Evolutionary conservation across 2,888 invertebrate genomes (phyloP).

Genomic region (Volucella zonaria): DNA sequence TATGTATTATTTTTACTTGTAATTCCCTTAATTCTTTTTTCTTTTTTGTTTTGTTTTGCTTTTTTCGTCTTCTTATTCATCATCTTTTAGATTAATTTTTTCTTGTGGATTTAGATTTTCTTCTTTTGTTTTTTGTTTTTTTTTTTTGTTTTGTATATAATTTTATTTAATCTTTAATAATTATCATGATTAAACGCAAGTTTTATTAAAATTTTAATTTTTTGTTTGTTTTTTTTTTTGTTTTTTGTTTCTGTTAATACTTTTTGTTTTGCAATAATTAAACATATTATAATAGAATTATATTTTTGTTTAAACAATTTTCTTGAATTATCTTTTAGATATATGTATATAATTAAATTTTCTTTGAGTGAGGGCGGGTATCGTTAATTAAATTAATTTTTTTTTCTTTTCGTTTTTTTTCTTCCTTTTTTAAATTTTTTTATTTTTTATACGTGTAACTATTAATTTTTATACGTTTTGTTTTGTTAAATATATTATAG

Average conservation of each 20-base stretch:
- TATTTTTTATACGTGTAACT: slow-evolving; percentile 15
- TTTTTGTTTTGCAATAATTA: slow-evolving; percentile 39
- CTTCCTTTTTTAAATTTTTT: slow-evolving; percentile 43
- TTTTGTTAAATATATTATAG: slow-evolving; percentile 54
- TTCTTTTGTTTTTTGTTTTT: slow-evolving; percentile 30
- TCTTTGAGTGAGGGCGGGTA: slow-evolving; percentile 68
- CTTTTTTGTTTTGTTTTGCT: slow-evolving; percentile 4
- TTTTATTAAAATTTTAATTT: slow-evolving; percentile 30
- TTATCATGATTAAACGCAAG: slow-evolving; percentile 46
- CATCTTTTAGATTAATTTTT: slow-evolving; percentile 54
- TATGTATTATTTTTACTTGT: slow-evolving; percentile 60
- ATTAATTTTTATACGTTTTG: slow-evolving; percentile 9
- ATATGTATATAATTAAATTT: slow-evolving; percentile 33
- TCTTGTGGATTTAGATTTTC: slow-evolving; percentile 27
- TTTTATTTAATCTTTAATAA: slow-evolving; percentile 18
- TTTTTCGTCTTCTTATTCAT: too few species aligned
- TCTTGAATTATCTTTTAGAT: slow-evolving; percentile 56
- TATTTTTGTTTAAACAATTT: slow-evolving; percentile 44
- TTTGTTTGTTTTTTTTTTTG: slow-evolving; percentile 23
- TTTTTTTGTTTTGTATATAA: slow-evolving; percentile 21
- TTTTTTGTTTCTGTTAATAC: slow-evolving; percentile 27
- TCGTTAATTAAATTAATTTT: slow-evolving; percentile 51
- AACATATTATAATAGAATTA: slow-evolving; percentile 63
- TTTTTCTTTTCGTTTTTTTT: slow-evolving; percentile 9
- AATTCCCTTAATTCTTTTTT: slow-evolving; percentile 62